These are phyloP conservation scores for Tricholaema leucomelas DNA, from an alignment of 2,113 vertebrate genomes.

Conservation along the genomic window DNA sequence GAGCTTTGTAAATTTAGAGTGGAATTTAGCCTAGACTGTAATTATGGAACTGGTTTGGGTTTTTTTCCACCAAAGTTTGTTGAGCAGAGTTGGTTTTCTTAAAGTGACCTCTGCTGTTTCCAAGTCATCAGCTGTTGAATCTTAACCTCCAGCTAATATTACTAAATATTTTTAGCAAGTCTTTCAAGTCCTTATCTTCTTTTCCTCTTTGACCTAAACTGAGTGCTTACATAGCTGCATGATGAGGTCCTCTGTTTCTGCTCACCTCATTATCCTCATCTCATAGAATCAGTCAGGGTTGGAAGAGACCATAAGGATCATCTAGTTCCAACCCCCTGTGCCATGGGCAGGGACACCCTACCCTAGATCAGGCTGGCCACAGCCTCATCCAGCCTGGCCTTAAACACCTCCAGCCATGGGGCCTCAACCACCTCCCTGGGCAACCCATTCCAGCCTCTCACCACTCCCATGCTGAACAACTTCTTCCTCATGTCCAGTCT, in stretches of 20 bases:
- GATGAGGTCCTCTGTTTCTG: background rate
- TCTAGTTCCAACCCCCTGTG: too few species aligned
- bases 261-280: background rate
- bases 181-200: background rate
- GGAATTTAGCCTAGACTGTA: background rate
- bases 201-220: background rate
- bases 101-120: background rate
- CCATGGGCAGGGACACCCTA: too few species aligned
- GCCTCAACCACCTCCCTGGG: too few species aligned
- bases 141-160: background rate
- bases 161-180: background rate
- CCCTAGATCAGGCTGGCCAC: too few species aligned
- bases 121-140: background rate
- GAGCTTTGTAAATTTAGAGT: background rate
- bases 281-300: too few species aligned
- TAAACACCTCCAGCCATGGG: too few species aligned
- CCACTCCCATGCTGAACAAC: too few species aligned
- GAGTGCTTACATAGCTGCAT: rapidly evolving
- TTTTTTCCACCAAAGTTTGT: background rate
- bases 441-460: too few species aligned
- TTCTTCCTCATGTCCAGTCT: too few species aligned
- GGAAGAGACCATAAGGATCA: too few species aligned
- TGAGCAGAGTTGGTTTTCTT: background rate
- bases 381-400: too few species aligned
- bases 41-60: background rate